Conservation (phyloP, 2,113 vertebrate species). For the Varanus salvator region DNA sequence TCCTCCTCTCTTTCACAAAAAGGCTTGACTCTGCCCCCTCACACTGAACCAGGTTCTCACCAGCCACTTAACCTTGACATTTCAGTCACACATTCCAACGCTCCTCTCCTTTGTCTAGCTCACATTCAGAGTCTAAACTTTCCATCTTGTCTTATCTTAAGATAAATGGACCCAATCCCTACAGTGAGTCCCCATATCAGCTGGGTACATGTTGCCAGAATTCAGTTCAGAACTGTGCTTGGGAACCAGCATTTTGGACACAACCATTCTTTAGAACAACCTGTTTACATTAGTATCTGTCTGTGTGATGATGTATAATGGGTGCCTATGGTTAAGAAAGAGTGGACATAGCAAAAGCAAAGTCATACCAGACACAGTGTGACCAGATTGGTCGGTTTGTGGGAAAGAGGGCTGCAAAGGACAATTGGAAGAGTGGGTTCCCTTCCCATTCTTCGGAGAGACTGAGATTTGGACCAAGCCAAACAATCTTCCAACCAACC, state of each 20-base stretch:
- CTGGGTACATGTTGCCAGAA: background rate
- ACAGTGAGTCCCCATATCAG: background rate
- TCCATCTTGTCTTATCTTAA: no score
- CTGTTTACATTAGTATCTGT: background rate
- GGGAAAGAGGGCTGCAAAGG: background rate
- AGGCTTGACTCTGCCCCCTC: no score
- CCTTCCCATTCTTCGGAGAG: background rate
- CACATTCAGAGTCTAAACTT: no score
- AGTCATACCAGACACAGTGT: background rate
- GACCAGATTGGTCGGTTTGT: background rate
- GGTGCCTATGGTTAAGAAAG: background rate
- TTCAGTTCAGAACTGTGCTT: background rate
- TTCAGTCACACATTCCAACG: no score
- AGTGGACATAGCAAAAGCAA: background rate
- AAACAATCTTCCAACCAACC: background rate
- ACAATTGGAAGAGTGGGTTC: background rate
- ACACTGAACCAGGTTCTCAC: no score
- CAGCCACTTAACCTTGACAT: no score
- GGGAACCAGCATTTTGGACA: background rate
- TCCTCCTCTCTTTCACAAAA: no score
- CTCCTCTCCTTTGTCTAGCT: no score
- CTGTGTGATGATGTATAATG: background rate
- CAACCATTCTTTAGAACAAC: background rate
- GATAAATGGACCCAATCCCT: no score
- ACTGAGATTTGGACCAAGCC: background rate